Evolutionary conservation across 2,888 invertebrate species (phyloP).

Genomic region (Ferrisia virgata): DNA sequence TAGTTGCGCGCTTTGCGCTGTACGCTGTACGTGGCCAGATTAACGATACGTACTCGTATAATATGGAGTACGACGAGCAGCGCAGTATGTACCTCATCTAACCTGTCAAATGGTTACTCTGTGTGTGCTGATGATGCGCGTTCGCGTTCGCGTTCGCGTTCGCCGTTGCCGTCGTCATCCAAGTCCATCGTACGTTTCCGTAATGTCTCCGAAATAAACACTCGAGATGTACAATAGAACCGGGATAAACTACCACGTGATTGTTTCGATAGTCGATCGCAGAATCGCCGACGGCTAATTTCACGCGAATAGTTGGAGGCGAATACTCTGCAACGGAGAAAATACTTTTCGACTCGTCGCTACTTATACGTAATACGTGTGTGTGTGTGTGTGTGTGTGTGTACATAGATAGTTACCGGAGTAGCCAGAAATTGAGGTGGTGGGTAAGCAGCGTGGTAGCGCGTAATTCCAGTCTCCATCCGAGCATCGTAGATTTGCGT

Average conservation of each 20-base stretch:
- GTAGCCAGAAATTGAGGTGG: conserved; percentile 79
- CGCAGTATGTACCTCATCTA: no score
- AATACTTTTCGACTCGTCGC: not conserved
- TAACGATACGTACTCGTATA: no score
- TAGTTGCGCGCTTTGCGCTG: no score
- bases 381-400: not conserved
- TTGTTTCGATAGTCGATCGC: conserved; percentile 72
- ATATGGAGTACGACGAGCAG: no score
- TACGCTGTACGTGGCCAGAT: no score
- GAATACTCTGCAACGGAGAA: conserved; percentile 65
- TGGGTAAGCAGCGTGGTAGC: conserved; percentile 80
- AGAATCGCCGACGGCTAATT: conserved; percentile 73
- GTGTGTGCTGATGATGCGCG: not conserved
- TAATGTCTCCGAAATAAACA: conserved; percentile 72
- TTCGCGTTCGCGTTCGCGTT: no score
- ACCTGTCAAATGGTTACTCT: conserved; percentile 27
- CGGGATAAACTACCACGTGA: conserved; percentile 74
- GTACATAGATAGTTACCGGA: conserved; percentile 63
- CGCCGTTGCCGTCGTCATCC: conserved; percentile 65
- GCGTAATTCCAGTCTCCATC: conserved; percentile 78
- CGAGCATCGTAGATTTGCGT: conserved; percentile 71
- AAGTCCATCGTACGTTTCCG: conserved; percentile 84
- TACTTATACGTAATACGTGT: not conserved
- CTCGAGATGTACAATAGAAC: conserved; percentile 75
- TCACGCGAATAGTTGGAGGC: conserved; percentile 75